Base-by-base conservation (phyloP, 1,140 invertebrate genomes). In the Dinoponera quadriceps region DNA sequence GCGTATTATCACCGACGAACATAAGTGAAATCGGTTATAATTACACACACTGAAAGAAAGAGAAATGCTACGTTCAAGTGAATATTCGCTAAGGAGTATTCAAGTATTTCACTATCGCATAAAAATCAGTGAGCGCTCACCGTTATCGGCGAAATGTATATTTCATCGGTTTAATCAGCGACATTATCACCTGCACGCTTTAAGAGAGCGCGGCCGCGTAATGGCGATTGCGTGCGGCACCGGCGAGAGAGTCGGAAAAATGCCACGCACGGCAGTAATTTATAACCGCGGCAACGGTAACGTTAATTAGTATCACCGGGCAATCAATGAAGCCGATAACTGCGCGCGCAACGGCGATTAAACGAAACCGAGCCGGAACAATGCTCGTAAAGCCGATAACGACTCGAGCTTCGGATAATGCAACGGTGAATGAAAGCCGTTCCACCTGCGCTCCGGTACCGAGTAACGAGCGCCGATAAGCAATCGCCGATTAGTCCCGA, bases 401-500 rank as follows among this genome's bases (percentile, higher is more conserved):
- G 75, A 80, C 54, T 80, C 33, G 75, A 80, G 74, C 62, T 38
- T 66, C 16, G 74, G 51, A 71, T 80, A 80, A 57, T 59, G 75
- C 65, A 71, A 80, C 33, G n/a, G 63, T 78, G 75, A 80, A 80
- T 80, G 75, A 80, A 80, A 80, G 75, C 27, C 65, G 65, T 38
- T 80, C 48, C 81, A 82, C 66, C 81, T 82, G 72, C 81, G 33
- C 51, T 62, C 74, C 38, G 29, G 49, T 54, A 55, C 29, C 59
- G 71, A 66, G 60, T 83, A 83, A 83, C 81, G 72, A 83, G 81
- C 49, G 57, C 49, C 81, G 81, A 83, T 83, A 77, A 75, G 81
- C 62, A 20, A 82, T 80, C 57, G 27, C 48, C 57, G 75, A 84
- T 82, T 38, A 25, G 33, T 72, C 48, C n/a, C 33, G 48, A 59